Conservation (phyloP, 2,797 vertebrate genomes). For the Cuniculus paca region DNA sequence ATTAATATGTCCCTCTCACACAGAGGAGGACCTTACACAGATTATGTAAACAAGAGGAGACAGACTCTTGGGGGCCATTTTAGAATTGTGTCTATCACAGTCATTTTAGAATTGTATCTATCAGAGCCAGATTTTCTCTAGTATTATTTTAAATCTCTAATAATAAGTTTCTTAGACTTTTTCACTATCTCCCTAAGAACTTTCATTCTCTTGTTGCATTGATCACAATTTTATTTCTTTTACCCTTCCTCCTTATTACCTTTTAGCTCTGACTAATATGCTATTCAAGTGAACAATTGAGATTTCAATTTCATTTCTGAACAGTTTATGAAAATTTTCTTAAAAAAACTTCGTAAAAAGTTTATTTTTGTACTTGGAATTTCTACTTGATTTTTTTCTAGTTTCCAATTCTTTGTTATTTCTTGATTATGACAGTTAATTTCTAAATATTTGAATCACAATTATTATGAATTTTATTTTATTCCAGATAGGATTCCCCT, state of each 20-base stretch:
- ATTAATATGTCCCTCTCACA: neutral
- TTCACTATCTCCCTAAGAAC: neutral
- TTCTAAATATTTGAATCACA: neutral
- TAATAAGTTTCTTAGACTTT: neutral
- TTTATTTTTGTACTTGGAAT: neutral
- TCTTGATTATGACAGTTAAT: neutral
- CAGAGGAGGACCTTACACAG: too few relatives aligned
- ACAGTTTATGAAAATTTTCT: neutral
- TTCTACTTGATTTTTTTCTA: neutral
- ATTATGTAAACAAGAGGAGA: neutral
- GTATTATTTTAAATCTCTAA: neutral
- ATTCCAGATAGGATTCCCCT: neutral
- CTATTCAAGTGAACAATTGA: neutral
- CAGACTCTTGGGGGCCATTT: neutral
- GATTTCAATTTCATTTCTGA: neutral
- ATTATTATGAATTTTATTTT: neutral
- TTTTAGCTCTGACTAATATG: neutral
- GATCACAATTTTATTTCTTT: neutral
- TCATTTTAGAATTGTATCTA: neutral
- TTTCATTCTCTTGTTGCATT: neutral
- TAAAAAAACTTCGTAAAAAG: neutral
- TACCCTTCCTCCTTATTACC: neutral
- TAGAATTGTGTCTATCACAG: neutral
- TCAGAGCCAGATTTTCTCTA: neutral
- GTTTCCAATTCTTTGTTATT: neutral